Percentiles rank a stretch among this genome's conserved stretches.
These are phyloP conservation scores for Mola mola DNA, from an alignment of 2,113 vertebrate species.

Conservation along the genomic window DNA sequence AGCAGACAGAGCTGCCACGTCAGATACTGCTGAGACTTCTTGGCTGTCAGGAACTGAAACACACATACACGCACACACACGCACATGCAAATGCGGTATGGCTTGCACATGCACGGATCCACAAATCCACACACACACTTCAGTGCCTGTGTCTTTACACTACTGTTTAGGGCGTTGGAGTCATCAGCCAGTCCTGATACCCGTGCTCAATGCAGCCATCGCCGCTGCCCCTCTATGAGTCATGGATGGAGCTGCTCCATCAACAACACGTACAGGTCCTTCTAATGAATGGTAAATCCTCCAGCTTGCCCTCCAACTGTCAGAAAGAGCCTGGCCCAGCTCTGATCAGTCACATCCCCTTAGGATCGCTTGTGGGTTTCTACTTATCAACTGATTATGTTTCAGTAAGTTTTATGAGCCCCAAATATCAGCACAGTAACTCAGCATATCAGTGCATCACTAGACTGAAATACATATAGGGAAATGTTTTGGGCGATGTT, in stretches of 20 bases:
- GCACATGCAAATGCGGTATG: constrained; percentile 15
- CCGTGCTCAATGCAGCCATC: constrained; percentile 59
- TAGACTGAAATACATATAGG: constrained; percentile 6
- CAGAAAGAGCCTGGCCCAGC: constrained; percentile 31
- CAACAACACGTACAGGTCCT: constrained; percentile 56
- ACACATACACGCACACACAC: constrained; percentile 28
- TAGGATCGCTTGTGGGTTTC: constrained; percentile 45
- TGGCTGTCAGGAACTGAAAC: constrained; percentile 73
- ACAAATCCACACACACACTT: constrained; percentile 1
- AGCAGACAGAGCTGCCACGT: constrained; percentile 78
- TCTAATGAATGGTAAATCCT: constrained; percentile 59
- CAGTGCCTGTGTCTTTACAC: constrained; percentile 58
- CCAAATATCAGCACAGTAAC: background rate
- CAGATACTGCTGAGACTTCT: constrained; percentile 76
- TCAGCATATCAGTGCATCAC: background rate
- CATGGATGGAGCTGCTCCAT: constrained; percentile 60
- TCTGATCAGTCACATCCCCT: constrained; percentile 38
- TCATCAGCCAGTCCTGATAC: constrained; percentile 64
- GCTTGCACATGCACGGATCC: constrained; percentile 24
- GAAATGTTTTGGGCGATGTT: constrained; percentile 17
- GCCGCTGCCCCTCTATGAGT: constrained; percentile 64
- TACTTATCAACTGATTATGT: constrained; percentile 35
- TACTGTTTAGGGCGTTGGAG: constrained; percentile 53
- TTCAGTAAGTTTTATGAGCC: constrained; percentile 22
- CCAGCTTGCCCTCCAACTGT: constrained; percentile 30